Percentiles rank a stretch among this genome's conserved stretches.
Conservation (phyloP, 2,797 vertebrate genomes). For the Acridotheres tristis region DNA sequence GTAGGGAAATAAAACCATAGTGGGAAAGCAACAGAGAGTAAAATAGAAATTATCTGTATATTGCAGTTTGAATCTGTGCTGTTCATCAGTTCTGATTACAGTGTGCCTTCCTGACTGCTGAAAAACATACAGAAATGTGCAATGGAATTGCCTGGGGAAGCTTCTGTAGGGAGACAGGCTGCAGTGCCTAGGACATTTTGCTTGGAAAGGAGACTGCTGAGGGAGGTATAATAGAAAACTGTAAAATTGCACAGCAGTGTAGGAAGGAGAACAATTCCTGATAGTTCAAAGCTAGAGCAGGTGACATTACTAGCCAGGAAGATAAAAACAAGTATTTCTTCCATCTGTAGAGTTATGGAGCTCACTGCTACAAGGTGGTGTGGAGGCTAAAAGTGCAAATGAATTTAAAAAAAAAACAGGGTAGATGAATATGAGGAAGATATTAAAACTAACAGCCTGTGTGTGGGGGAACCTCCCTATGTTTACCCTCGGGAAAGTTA, state of each 20-base stretch:
- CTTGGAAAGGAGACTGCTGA: background rate
- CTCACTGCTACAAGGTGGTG: background rate
- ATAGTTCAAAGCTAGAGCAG: background rate
- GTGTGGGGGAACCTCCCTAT: background rate
- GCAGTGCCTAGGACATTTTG: background rate
- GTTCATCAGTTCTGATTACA: background rate
- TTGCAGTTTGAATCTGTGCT: background rate
- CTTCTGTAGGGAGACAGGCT: background rate
- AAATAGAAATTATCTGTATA: background rate
- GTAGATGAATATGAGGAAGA: background rate
- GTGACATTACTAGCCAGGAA: background rate
- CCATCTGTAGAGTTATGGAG: background rate
- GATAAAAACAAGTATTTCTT: background rate
- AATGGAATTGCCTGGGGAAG: background rate
- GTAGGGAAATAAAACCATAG: background rate
- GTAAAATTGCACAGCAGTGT: background rate
- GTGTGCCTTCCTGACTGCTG: accelerated
- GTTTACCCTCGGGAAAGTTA: background rate
- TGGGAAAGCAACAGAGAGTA: background rate
- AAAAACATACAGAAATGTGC: background rate
- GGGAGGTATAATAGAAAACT: background rate
- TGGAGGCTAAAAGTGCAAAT: background rate
- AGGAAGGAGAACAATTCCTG: background rate
- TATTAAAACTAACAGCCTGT: background rate
- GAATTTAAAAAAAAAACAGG: background rate